phyloP scores from a whole-genome alignment of 2,888 invertebrate species.

The Monoplex corrugatus region DNA sequence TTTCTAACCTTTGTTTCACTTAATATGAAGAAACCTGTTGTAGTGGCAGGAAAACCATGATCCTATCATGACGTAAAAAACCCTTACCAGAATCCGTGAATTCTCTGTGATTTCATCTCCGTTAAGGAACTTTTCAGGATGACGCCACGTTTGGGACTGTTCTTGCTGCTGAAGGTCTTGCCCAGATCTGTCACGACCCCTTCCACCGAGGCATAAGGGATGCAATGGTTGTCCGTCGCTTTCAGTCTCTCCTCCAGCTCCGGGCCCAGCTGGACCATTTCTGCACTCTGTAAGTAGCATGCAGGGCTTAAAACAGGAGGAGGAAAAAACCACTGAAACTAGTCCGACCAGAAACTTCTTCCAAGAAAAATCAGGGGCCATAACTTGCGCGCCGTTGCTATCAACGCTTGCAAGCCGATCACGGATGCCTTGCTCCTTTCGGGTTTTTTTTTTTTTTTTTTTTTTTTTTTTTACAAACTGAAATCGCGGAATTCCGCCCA shows the following conservation, averaged over 20 bases:
- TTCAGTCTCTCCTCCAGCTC: conserved; percentile 51
- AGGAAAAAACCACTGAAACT: neutral
- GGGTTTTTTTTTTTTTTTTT: neutral
- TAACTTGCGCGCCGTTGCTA: too few species aligned
- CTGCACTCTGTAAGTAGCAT: conserved; percentile 40
- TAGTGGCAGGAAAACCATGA: too few species aligned
- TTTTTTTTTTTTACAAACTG: too few species aligned
- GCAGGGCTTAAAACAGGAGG: too few species aligned
- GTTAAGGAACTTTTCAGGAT: conserved; percentile 60
- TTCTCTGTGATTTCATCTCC: conserved; percentile 69
- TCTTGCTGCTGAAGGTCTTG: conserved; percentile 40
- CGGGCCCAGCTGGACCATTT: conserved; percentile 15
- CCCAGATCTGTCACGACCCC: conserved; percentile 65
- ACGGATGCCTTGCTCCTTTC: neutral
- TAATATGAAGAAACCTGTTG: too few species aligned
- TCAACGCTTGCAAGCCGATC: too few species aligned
- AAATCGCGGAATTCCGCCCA: too few species aligned
- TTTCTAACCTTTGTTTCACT: too few species aligned
- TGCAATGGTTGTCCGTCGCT: conserved; percentile 51
- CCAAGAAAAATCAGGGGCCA: too few species aligned
- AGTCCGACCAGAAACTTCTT: neutral
- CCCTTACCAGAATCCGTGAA: conserved; percentile 71
- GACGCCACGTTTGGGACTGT: conserved; percentile 62
- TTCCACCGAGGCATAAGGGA: conserved; percentile 70
- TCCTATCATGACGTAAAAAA: too few species aligned